Percentiles rank a stretch among this genome's conserved stretches.
Evolutionary conservation across 2,888 invertebrate genomes (phyloP).

Genomic region (Rhabditoides inermis): DNA sequence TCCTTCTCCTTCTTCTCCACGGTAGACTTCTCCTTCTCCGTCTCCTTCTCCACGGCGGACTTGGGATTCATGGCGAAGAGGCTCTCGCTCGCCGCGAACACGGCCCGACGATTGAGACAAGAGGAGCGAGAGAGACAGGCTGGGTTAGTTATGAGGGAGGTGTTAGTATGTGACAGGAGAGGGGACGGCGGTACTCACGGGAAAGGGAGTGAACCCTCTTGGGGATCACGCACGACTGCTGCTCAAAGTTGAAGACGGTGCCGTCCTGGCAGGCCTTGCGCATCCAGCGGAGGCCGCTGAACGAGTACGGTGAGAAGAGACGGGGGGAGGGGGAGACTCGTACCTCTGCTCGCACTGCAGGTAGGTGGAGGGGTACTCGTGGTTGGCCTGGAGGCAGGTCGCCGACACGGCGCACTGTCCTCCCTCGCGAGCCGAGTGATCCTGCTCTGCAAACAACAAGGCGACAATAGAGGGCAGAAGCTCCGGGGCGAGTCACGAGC

Average conservation of each 20-base stretch:
- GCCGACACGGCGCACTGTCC: slow-evolving; percentile 41
- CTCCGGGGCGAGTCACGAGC: neutral
- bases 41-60: no score
- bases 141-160: neutral
- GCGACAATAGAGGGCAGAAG: neutral
- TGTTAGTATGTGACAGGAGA: neutral
- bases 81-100: no score
- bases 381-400: slow-evolving; percentile 47
- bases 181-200: slow-evolving; percentile 15
- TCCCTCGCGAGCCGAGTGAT: slow-evolving; percentile 40
- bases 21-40: no score
- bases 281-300: slow-evolving; percentile 41
- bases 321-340: slow-evolving; percentile 4
- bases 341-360: slow-evolving; percentile 50
- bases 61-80: no score
- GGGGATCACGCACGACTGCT: slow-evolving; percentile 48
- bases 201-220: slow-evolving; percentile 28
- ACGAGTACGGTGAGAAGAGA: slow-evolving; percentile 9
- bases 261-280: slow-evolving; percentile 47
- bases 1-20: no score
- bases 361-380: slow-evolving; percentile 37
- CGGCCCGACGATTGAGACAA: no score
- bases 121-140: neutral
- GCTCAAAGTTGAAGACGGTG: slow-evolving; percentile 50
- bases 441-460: slow-evolving; percentile 45